Conservation (phyloP, 2,888 invertebrate genomes). For the Agriotes lineatus region DNA sequence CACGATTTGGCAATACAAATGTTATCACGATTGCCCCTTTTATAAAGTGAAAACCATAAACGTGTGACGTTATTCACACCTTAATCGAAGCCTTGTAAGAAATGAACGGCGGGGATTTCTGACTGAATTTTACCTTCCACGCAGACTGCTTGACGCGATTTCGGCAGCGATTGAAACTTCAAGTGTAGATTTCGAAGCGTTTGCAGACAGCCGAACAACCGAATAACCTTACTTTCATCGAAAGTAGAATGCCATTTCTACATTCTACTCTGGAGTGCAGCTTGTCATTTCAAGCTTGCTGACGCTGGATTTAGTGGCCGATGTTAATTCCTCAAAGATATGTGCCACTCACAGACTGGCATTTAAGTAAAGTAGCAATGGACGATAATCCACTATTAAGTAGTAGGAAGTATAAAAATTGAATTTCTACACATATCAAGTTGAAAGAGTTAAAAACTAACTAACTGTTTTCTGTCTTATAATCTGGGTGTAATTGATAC, state of each 20-base stretch:
- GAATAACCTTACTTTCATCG: conserved; percentile 21
- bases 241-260: conserved; percentile 28
- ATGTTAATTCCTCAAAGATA: conserved; percentile 11
- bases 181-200: conserved; percentile 21
- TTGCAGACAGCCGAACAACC: conserved; percentile 25
- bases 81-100: background rate
- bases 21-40: too few relatives aligned
- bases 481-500: too few relatives aligned
- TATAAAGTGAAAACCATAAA: too few relatives aligned
- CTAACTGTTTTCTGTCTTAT: too few relatives aligned
- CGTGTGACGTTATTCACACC: too few relatives aligned
- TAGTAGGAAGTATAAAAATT: too few relatives aligned
- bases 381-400: background rate
- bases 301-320: conserved; percentile 8
- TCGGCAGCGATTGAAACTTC: conserved; percentile 28
- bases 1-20: too few relatives aligned
- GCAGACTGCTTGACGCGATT: conserved; percentile 7
- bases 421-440: too few relatives aligned
- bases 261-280: conserved; percentile 5
- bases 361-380: background rate
- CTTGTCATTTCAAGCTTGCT: conserved; percentile 21
- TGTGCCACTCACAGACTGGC: background rate
- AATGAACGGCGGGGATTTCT: background rate
- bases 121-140: background rate
- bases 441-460: too few relatives aligned